Evolutionary conservation across 2,888 invertebrate genomes (phyloP).

Genomic region (Pycnomerus fuliginosus): DNA sequence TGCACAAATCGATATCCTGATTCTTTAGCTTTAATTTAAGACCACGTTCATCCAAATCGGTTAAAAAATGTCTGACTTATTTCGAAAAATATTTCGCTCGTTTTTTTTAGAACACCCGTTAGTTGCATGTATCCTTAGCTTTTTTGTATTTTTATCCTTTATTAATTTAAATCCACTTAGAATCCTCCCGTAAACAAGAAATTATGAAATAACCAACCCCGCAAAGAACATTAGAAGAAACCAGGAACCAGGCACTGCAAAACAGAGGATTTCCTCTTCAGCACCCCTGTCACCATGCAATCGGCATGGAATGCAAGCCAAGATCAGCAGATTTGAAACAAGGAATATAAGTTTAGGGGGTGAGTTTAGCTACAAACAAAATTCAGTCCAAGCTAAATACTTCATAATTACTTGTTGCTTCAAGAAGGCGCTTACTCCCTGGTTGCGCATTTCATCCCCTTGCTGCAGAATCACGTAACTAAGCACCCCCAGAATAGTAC

Average conservation of each 20-base stretch:
- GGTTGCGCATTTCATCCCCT: slow-evolving; percentile 92
- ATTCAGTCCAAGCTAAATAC: not conserved
- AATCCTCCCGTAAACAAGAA: no score
- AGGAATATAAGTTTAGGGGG: slow-evolving; percentile 95
- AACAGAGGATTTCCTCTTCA: slow-evolving; percentile 89
- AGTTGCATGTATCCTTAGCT: no score
- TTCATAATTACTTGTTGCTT: slow-evolving; percentile 92
- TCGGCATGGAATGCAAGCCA: slow-evolving; percentile 88
- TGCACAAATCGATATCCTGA: no score
- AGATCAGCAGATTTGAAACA: slow-evolving; percentile 83
- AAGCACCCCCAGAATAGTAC: slow-evolving; percentile 81
- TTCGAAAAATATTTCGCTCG: no score
- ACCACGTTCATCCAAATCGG: no score
- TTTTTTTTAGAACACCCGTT: no score
- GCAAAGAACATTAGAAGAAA: slow-evolving; percentile 98
- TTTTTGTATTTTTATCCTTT: no score
- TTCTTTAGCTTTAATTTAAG: no score
- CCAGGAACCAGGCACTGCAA: slow-evolving; percentile 96
- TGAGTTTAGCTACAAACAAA: slow-evolving; percentile 71
- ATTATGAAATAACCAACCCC: slow-evolving; percentile 64
- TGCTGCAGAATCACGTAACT: slow-evolving; percentile 90
- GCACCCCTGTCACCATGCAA: slow-evolving; percentile 69
- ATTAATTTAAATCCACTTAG: no score
- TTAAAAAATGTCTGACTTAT: no score
- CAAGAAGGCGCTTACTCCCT: slow-evolving; percentile 85